Percentiles rank a stretch among this genome's conserved stretches.
Conservation (phyloP, 2,888 invertebrate genomes). For the Carterocephalus palaemon region DNA sequence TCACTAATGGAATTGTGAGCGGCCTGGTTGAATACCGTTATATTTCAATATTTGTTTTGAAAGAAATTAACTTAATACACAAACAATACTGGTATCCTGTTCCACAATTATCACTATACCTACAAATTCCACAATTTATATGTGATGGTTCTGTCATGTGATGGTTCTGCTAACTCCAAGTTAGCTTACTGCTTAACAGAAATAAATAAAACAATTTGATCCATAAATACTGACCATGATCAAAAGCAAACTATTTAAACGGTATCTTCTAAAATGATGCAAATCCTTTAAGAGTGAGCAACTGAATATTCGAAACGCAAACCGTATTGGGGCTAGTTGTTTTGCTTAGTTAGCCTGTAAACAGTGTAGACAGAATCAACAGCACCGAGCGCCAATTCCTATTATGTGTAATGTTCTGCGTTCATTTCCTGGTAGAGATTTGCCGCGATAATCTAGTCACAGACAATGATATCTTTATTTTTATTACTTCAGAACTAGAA, state of each 20-base stretch:
- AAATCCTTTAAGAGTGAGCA: too few relatives aligned
- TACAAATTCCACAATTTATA: too few relatives aligned
- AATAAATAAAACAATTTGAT: too few relatives aligned
- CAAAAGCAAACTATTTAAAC: too few relatives aligned
- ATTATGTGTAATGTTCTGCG: constrained; percentile 10
- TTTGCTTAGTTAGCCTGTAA: constrained; percentile 1
- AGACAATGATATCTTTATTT: too few relatives aligned
- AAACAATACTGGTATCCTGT: too few relatives aligned
- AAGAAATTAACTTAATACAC: background rate
- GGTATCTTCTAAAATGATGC: too few relatives aligned
- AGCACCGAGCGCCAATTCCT: constrained; percentile 7
- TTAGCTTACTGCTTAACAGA: too few relatives aligned
- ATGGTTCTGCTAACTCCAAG: too few relatives aligned
- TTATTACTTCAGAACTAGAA: background rate
- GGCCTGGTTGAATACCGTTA: background rate
- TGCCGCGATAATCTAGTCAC: background rate
- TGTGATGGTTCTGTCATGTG: too few relatives aligned
- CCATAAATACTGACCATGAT: background rate
- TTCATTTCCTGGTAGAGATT: background rate
- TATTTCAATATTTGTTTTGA: constrained; percentile 5
- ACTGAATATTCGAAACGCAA: constrained; percentile 2
- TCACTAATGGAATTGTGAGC: constrained; percentile 18
- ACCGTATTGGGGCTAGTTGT: constrained; percentile 11
- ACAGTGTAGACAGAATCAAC: constrained; percentile 13
- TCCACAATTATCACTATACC: too few relatives aligned